Evolutionary conservation across 2,113 vertebrate genomes (phyloP), one percentile per base, ranked within the genome.

Genomic region (Melozone crissalis): DNA sequence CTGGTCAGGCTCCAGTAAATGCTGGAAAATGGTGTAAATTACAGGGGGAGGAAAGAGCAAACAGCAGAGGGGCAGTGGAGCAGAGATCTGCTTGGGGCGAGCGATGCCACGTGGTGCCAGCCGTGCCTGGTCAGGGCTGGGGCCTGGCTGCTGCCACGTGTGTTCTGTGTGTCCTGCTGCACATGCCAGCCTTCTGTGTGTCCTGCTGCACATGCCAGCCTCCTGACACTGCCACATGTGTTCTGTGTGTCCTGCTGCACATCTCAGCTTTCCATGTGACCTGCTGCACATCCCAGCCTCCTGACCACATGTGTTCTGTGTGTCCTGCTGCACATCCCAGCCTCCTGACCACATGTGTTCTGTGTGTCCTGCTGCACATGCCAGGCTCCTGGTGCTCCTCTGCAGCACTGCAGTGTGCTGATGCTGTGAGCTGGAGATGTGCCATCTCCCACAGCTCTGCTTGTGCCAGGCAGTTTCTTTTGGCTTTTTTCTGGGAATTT

Each of bases 31-130:
- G 12, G 10, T 11, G 13, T 22, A 20, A 39, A 27, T 43, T 49
- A 33, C 18, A 15, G 47, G 16, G 21, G 41, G 44, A 61, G 30
- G 24, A 35, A 24, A 8, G 39, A 52, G 8, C 21, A 21, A 23
- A 3, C 31, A 30, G 28, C 35, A 57, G 15, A 72, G 44, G 5
- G 8, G 33, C 62, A 24, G 83, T 2, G 0, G 20, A 5, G 43
- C 23, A 62, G 43, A 10, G 7, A 5, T 44, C 3, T 0, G 1
- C 31, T 4, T 13, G 55, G 24, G 81, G 51, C 2, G 7, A 4
- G 35, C 3, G 0, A 0, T 16, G 61, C 12, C 1, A 0, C 2
- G 1, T 9, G 49, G 24, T 28, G 3, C 82, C 10, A 6, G 27
- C 3, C 0, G 0, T 5, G 3, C 30, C 18, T 0, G 1, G 1